Evolutionary conservation across 2,113 vertebrate species (phyloP).

Genomic region (Muntiacus reevesi): DNA sequence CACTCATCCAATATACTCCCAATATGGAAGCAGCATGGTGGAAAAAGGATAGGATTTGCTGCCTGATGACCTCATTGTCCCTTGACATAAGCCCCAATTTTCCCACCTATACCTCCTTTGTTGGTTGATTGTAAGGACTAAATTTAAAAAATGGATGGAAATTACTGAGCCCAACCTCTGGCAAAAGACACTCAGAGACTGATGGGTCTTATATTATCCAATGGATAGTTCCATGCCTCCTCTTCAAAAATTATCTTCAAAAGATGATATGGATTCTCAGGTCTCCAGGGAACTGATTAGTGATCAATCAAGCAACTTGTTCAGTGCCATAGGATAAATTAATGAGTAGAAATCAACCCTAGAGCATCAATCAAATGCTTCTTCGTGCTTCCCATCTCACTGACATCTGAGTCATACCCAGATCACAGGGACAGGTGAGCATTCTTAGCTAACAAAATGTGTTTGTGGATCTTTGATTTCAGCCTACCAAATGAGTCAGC

Average conservation of each 20-base stretch:
- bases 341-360: neutral
- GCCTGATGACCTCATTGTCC: neutral
- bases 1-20: neutral
- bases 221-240: neutral
- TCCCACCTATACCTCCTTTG: neutral
- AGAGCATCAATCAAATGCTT: neutral
- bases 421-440: neutral
- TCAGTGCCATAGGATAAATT: neutral
- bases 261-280: neutral
- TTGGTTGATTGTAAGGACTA: neutral
- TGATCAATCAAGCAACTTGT: constrained; percentile 27
- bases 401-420: neutral
- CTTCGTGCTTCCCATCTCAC: neutral
- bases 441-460: neutral
- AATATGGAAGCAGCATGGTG: neutral
- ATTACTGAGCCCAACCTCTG: neutral
- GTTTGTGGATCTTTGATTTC: constrained; percentile 16
- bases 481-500: neutral
- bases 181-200: neutral
- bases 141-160: neutral
- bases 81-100: neutral
- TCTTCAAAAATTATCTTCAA: neutral
- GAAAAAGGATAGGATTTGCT: neutral
- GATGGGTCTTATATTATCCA: neutral
- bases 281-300: neutral